Conservation (phyloP, 2,797 vertebrate species). For the Phrynocephalus forsythii region DNA sequence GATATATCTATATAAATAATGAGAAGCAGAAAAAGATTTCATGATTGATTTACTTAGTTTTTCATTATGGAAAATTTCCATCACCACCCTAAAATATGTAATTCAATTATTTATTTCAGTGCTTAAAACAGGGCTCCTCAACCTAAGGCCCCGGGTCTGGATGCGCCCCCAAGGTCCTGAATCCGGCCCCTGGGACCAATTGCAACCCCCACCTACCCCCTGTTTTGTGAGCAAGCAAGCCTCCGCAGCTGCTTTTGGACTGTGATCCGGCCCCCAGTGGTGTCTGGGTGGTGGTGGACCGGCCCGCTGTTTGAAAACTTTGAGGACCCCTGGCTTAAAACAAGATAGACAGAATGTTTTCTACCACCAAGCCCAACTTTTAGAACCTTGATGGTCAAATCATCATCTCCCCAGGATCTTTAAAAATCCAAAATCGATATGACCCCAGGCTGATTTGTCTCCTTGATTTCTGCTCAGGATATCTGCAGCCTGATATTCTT, state of each 20-base stretch:
- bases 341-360: no score
- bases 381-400: background rate
- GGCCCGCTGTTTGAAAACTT: no score
- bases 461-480: background rate
- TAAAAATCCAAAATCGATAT: background rate
- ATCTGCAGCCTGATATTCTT: background rate
- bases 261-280: no score
- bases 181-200: no score
- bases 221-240: no score
- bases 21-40: background rate
- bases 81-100: background rate
- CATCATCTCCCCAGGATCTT: background rate
- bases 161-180: no score
- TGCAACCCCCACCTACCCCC: no score
- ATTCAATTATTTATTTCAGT: background rate
- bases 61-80: background rate
- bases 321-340: no score
- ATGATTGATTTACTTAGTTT: background rate
- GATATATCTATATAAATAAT: background rate
- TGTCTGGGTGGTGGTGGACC: no score
- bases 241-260: no score
- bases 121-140: background rate
- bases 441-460: background rate
- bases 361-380: background rate
- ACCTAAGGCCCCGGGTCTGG: no score